Conservation (phyloP, 1,140 invertebrate genomes). For the Sesamia nonagrioides region DNA sequence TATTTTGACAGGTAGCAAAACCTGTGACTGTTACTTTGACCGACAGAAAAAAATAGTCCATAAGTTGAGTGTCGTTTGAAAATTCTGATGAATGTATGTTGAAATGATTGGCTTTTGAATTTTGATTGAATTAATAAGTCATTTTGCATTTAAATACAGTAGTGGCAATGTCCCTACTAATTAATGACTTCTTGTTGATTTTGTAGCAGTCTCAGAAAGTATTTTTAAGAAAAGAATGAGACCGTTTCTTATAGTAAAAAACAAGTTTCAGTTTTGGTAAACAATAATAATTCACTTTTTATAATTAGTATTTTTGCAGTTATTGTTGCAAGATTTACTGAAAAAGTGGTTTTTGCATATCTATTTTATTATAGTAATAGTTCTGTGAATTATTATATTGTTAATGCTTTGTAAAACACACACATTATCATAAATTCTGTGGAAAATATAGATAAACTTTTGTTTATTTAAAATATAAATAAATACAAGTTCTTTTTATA, state of each 20-base stretch:
- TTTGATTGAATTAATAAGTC: not conserved
- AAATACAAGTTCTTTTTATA: no score
- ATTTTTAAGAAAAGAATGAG: not conserved
- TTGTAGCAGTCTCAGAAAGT: not conserved
- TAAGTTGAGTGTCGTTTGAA: not conserved
- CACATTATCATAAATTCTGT: no score
- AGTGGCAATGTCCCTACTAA: not conserved
- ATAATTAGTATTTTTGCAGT: no score
- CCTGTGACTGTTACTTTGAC: no score
- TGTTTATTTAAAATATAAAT: no score
- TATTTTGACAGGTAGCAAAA: not conserved
- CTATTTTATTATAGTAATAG: no score
- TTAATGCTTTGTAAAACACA: no score
- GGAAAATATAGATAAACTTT: no score
- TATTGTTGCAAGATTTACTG: no score
- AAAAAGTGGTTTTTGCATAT: no score
- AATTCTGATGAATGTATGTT: not conserved
- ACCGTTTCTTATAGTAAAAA: not conserved
- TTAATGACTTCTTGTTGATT: not conserved
- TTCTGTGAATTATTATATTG: no score
- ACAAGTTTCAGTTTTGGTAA: not conserved
- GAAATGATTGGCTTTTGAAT: not conserved
- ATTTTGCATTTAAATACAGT: constrained; percentile 25
- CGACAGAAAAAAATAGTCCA: no score
- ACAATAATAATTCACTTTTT: not conserved